Percentiles rank a stretch among this genome's conserved stretches.
phyloP scores from a whole-genome alignment of 2,113 vertebrate species.

The Pseudolaguvia tuberculata region DNA sequence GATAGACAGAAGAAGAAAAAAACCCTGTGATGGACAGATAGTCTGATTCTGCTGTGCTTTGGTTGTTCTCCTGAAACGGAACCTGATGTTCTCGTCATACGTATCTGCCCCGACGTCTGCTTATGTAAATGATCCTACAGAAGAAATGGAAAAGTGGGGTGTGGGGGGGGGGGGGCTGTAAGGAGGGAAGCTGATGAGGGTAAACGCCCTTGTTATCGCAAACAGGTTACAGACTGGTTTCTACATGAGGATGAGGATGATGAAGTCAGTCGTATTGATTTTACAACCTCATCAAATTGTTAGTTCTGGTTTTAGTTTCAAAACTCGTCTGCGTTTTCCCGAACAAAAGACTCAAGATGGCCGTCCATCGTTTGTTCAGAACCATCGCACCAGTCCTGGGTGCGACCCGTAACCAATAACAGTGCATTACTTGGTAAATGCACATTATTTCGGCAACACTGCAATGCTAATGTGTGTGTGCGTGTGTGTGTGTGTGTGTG shows the following conservation, averaged over 20 bases:
- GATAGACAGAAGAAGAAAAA: no score
- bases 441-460: background rate
- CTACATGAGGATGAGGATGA: background rate
- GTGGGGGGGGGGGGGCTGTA: background rate
- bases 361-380: background rate
- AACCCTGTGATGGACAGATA: no score
- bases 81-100: background rate
- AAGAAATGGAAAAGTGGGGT: no score
- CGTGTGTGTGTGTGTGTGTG: no score
- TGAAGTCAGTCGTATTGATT: background rate
- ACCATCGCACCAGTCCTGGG: background rate
- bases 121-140: background rate
- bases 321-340: conserved; percentile 9
- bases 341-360: conserved; percentile 41
- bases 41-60: background rate
- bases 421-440: background rate
- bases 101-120: background rate
- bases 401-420: background rate
- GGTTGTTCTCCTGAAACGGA: background rate
- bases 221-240: conserved; percentile 6
- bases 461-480: background rate
- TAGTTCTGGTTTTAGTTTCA: background rate
- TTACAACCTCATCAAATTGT: background rate
- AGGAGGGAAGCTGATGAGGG: background rate
- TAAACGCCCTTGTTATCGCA: no score